Conservation (phyloP, 1,140 invertebrate genomes). For the Ectropis grisescens region DNA sequence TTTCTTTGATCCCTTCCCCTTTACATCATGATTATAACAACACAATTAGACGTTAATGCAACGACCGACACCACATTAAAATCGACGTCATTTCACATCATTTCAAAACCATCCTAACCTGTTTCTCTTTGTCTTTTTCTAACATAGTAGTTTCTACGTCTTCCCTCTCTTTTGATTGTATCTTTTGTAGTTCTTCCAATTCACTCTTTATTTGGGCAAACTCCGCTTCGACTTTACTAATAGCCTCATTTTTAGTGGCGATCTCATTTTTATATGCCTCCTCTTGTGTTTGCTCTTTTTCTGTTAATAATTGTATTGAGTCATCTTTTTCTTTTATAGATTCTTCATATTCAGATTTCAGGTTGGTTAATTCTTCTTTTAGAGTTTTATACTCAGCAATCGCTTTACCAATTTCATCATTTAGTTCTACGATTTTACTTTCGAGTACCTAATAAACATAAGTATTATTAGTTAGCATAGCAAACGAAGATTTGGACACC, state of each 20-base stretch:
- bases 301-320: slow-evolving; percentile 21
- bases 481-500: background rate
- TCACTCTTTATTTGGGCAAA: slow-evolving; percentile 37
- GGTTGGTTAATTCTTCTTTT: too few relatives aligned
- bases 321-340: slow-evolving; percentile 53
- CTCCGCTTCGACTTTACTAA: slow-evolving; percentile 35
- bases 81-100: too few relatives aligned
- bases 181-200: slow-evolving; percentile 35
- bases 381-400: slow-evolving; percentile 46
- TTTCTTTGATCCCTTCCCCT: too few relatives aligned
- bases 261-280: slow-evolving; percentile 12
- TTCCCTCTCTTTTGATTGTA: slow-evolving; percentile 47
- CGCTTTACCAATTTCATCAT: slow-evolving; percentile 49
- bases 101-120: slow-evolving; percentile 27
- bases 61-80: too few relatives aligned
- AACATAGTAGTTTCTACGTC: slow-evolving; percentile 18
- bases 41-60: too few relatives aligned
- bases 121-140: slow-evolving; percentile 32
- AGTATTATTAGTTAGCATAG: background rate
- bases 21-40: too few relatives aligned
- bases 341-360: slow-evolving; percentile 50
- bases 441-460: slow-evolving; percentile 31
- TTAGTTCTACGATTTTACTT: slow-evolving; percentile 28
- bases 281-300: slow-evolving; percentile 18
- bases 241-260: slow-evolving; percentile 24